Evolutionary conservation across 2,888 invertebrate species (phyloP), one percentile per base, ranked within the genome.

Genomic region (Drosophila pseudotakahashii): DNA sequence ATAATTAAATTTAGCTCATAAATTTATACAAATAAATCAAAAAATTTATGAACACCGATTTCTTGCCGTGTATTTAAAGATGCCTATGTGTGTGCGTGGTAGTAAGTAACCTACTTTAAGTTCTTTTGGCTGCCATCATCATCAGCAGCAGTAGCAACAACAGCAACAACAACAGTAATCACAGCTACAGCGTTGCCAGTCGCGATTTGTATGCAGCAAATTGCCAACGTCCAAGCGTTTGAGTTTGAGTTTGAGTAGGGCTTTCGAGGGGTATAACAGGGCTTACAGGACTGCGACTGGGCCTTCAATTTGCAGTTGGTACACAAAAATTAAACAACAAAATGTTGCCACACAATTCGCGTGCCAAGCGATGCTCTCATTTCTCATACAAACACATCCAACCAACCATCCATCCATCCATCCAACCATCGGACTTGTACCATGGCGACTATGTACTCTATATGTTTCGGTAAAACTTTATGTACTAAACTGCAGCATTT

Each of bases 51-150:
- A 26, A 26, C 7, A 26, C 26, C 6, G 7, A 7, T 26, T 57
- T 54, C 13, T 30, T 16, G 37, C 54, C 57, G 50, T 60, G 44
- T 14, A 19, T 19, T n/a, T 7, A 14, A 51, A 59, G 19, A 16
- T 32, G 39, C 47, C 26, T 45, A 37, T 42, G 53, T 54, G 36
- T 59, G 47, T 66, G 32, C 64, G 69, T 50, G 66, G 62, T 23
- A 32, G 60, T 67, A 75, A 84, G 75, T 86, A 81, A 81, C 81
- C 81, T 75, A 81, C 81, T 86, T 86, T 67, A 79, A 74, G 86
- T 83, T 68, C 53, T 76, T 77, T 81, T 81, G 64, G 64, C 73
- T 79, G 81, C 81, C 79, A 69, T 79, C 79, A 69, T 47, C 34
- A 57, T 34, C 34, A 44, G 44, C 19, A 23, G 19, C n/a, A 32